Evolutionary conservation across 2,797 vertebrate species (phyloP).

Genomic region (Poliocrania exsul): DNA sequence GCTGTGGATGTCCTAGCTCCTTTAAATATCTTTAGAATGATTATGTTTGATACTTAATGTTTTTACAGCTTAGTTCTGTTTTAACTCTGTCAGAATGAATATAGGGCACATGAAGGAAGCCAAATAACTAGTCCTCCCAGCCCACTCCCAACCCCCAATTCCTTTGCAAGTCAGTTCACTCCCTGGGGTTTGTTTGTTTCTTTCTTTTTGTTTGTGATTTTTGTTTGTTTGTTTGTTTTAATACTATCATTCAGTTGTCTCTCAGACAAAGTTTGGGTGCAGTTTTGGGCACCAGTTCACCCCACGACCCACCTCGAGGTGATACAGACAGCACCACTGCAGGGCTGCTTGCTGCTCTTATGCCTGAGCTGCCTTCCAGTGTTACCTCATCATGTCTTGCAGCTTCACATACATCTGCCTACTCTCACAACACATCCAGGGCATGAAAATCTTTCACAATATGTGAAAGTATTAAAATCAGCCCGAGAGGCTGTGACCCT

Average conservation of each 20-base stretch:
- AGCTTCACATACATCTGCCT: not conserved
- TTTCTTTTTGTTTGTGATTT: too few species aligned
- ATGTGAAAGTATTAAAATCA: not conserved
- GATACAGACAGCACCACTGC: rapidly evolving
- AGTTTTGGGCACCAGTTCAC: not conserved
- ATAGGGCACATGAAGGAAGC: not conserved
- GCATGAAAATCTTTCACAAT: not conserved
- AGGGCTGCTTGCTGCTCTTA: not conserved
- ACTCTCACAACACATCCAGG: not conserved
- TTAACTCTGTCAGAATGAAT: not conserved
- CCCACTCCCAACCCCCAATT: not conserved
- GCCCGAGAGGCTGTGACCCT: not conserved
- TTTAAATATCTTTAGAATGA: slow-evolving; percentile 32
- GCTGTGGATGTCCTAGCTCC: not conserved
- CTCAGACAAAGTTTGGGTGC: not conserved
- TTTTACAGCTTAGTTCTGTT: slow-evolving; percentile 43
- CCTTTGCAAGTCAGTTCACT: not conserved
- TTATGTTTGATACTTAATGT: not conserved
- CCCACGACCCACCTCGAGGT: not conserved
- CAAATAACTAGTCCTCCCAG: not conserved
- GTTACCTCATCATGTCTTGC: not conserved
- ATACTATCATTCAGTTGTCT: not conserved
- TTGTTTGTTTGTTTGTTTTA: not conserved
- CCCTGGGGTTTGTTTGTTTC: not conserved
- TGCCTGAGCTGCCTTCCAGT: not conserved